Base-by-base conservation (phyloP, 1,140 invertebrate genomes). In the Schlechtendalia chinensis region DNA sequence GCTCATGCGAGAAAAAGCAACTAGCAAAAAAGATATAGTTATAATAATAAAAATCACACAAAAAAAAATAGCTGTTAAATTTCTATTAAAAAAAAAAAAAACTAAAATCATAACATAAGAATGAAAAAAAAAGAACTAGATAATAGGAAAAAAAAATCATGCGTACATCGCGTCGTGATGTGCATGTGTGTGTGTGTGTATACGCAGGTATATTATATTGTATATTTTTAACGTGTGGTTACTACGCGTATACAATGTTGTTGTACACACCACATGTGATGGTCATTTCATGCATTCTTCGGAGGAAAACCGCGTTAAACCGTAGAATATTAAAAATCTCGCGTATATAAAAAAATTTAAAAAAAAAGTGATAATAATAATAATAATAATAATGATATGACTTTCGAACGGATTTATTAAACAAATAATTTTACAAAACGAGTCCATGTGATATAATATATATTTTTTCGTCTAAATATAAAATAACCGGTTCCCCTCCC, bases 251-350 rank as follows among this genome's bases (percentile, higher is more conserved):
- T 47, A 53, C 69, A 72, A 72, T 72, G 69, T 39, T 39, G 32
- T 39, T 39, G 32, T 72, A 53, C 47, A 72, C 69, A 72, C 50
- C n/a, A 71, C 8, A 39, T 8, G 32, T 53, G 67, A 54, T 29
- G 69, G 69, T 72, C 69, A 54, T 72, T 72, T 72, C 69, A 72
- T 54, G 69, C 69, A 72, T 72, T 72, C 69, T 72, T 72, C 17
- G 10, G 24, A 72, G 47, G 69, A 72, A 72, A 72, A 72, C 69
- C 69, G 69, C 69, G 27, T 72, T 72, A 72, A 72, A 72, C 69
- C 69, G 69, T 72, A 72, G 69, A 72, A 72, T 72, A 72, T 72
- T 72, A 72, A 72, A 72, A 72, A 54, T 72, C 67, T 69, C n/a
- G 67, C 69, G 67, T 71, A 71, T 71, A 50, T n/a, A n/a, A n/a